Conservation (phyloP, 2,113 vertebrate species). For the Chloebia gouldiae region DNA sequence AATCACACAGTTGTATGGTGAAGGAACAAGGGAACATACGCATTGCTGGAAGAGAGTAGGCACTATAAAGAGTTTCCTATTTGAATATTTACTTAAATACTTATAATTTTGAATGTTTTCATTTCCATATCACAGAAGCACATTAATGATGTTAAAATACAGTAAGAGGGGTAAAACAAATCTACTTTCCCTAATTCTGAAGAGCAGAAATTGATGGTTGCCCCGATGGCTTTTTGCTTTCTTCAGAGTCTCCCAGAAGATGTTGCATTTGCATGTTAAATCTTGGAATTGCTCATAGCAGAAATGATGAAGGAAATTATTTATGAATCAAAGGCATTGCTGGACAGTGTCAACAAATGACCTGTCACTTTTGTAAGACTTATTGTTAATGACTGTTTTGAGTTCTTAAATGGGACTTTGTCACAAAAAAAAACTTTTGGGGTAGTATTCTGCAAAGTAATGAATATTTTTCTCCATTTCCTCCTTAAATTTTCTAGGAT, state of each 20-base stretch:
- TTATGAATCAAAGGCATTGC: background rate
- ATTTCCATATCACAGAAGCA: background rate
- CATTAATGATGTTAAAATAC: background rate
- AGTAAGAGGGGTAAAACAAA: background rate
- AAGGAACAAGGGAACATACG: background rate
- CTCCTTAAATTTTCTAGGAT: background rate
- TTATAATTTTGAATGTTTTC: background rate
- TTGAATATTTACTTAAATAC: background rate
- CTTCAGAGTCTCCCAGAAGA: background rate
- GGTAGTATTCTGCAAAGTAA: background rate
- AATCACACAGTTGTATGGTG: background rate
- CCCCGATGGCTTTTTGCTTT: background rate
- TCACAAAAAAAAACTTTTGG: background rate
- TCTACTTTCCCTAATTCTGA: background rate
- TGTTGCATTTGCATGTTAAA: background rate
- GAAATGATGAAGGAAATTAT: background rate
- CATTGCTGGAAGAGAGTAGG: background rate
- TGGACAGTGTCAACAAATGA: background rate
- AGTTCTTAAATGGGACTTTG: background rate
- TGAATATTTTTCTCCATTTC: background rate
- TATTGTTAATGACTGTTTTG: background rate
- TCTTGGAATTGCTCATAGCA: background rate
- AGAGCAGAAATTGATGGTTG: background rate
- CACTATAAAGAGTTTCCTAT: background rate
- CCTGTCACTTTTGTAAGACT: background rate